These are phyloP conservation scores for Corapipo altera DNA, from an alignment of 2,113 vertebrate genomes.

Conservation along the genomic window DNA sequence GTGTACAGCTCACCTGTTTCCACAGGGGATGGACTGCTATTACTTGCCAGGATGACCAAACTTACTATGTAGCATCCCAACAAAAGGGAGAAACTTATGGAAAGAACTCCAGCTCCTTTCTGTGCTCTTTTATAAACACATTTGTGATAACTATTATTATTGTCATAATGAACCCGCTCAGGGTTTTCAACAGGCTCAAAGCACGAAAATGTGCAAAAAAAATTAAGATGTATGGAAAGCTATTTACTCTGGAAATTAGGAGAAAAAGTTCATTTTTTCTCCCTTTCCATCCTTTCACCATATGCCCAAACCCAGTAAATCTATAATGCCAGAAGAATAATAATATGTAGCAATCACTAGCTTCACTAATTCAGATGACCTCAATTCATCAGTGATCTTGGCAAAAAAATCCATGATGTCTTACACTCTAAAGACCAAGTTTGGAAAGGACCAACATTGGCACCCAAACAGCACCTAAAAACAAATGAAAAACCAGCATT, in stretches of 20 bases:
- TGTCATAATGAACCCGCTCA: not conserved
- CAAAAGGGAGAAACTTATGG: not conserved
- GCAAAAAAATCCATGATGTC: fast-evolving
- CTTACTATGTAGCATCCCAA: not conserved
- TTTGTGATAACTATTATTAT: not conserved
- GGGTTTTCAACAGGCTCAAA: not conserved
- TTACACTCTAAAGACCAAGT: not conserved
- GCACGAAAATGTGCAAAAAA: not conserved
- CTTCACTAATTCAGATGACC: not conserved
- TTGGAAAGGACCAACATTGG: not conserved
- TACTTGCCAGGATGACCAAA: not conserved
- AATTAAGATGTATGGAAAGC: not conserved
- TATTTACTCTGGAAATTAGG: not conserved
- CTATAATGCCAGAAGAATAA: not conserved
- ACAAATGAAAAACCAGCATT: not conserved
- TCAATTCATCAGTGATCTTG: not conserved
- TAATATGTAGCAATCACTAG: not conserved
- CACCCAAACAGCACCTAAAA: not conserved
- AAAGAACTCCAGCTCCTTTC: not conserved
- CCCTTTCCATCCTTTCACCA: not conserved
- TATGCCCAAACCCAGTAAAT: not conserved
- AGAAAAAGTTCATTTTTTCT: not conserved
- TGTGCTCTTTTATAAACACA: not conserved
- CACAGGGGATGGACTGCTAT: not conserved
- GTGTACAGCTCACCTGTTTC: not conserved